These are phyloP conservation scores for Melanotaenia pygmaea DNA, from an alignment of 2,797 vertebrate genomes.

Conservation along the genomic window DNA sequence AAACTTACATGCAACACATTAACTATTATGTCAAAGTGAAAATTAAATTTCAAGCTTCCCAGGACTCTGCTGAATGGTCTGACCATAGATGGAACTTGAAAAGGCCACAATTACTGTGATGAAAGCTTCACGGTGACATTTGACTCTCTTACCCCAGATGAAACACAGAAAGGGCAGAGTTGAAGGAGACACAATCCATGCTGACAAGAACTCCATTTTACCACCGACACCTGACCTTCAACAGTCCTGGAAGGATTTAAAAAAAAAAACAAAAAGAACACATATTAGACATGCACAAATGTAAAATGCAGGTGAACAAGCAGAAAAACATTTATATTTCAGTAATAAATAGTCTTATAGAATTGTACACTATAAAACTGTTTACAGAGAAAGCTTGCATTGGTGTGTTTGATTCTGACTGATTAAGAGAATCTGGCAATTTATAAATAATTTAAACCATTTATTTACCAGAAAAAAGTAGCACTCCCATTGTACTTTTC, in stretches of 20 bases:
- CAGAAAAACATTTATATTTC: background rate
- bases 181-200: conserved; percentile 53
- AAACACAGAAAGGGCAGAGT: conserved; percentile 66
- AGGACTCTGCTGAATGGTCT: conserved; percentile 25
- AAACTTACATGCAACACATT: conserved; percentile 2
- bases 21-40: conserved; percentile 24
- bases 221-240: conserved; percentile 51
- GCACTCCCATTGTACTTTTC: background rate
- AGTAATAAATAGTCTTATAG: background rate
- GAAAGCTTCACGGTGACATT: conserved; percentile 50
- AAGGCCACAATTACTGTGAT: conserved; percentile 55
- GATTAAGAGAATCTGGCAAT: background rate
- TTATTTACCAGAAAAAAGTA: background rate
- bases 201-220: conserved; percentile 73
- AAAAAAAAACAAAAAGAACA: conserved; percentile 1
- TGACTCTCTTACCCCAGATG: conserved; percentile 76
- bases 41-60: conserved; percentile 36
- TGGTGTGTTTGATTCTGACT: background rate
- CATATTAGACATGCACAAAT: conserved; percentile 19
- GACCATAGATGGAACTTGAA: conserved; percentile 47
- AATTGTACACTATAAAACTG: background rate
- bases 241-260: conserved; percentile 43
- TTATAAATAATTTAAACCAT: background rate
- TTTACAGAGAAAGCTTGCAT: background rate
- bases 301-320: background rate